phyloP scores from a whole-genome alignment of 2,113 vertebrate genomes.

The Bos indicus region DNA sequence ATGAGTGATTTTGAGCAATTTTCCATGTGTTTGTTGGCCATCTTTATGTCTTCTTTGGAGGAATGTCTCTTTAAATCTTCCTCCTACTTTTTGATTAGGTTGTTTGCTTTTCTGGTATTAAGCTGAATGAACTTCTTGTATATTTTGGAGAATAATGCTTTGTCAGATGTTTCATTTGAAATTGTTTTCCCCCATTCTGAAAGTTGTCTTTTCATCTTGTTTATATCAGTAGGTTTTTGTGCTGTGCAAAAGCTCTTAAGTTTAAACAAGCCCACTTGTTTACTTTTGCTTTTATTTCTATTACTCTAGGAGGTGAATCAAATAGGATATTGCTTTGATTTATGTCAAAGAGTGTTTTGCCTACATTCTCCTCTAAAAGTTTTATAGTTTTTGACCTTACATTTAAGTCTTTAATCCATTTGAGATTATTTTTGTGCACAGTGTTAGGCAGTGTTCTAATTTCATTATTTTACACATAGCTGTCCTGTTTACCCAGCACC shows the following conservation, averaged over 20 bases:
- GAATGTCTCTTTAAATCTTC: not conserved
- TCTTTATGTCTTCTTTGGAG: not conserved
- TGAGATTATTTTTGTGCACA: not conserved
- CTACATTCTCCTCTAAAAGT: not conserved
- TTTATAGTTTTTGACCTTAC: not conserved
- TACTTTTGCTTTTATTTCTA: not conserved
- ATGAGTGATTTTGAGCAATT: not conserved
- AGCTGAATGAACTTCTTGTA: not conserved
- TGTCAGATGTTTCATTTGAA: not conserved
- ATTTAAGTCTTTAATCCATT: not conserved
- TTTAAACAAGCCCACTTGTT: not conserved
- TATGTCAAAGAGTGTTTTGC: not conserved
- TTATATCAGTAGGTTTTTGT: not conserved
- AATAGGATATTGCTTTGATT: not conserved
- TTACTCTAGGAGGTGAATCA: not conserved
- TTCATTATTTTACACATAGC: not conserved
- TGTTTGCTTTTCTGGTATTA: not conserved
- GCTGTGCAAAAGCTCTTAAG: not conserved
- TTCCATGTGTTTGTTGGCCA: not conserved
- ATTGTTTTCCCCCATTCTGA: not conserved
- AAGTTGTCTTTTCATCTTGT: not conserved
- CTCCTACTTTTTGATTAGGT: not conserved
- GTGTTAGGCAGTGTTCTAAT: not conserved
- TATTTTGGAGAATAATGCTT: not conserved
- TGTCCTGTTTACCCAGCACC: not conserved